Evolutionary conservation across 2,888 invertebrate genomes (phyloP).

Genomic region (Megastigmus dorsalis): DNA sequence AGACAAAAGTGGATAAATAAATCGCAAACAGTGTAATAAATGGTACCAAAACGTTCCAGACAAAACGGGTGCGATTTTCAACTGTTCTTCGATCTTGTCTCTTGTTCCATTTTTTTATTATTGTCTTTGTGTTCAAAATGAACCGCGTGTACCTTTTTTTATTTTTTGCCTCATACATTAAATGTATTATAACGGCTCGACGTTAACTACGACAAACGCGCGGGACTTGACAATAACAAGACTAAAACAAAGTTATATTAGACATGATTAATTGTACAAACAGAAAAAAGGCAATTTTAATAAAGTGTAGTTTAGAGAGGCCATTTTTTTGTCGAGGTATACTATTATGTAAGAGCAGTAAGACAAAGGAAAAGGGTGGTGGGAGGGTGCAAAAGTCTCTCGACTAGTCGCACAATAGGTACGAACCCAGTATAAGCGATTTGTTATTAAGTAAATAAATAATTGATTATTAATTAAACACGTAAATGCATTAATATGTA

Average conservation of each 20-base stretch:
- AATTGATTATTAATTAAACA: slow-evolving; percentile 29
- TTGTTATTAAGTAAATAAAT: slow-evolving; percentile 33
- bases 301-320: no score
- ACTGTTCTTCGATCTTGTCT: slow-evolving; percentile 58
- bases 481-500: slow-evolving; percentile 5
- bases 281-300: no score
- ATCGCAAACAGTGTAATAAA: slow-evolving; percentile 30
- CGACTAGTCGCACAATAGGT: slow-evolving; percentile 54
- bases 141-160: slow-evolving; percentile 5
- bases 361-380: not conserved
- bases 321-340: no score
- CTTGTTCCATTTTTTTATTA: slow-evolving; percentile 14
- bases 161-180: no score
- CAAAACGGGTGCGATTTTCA: slow-evolving; percentile 64
- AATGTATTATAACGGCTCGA: not conserved
- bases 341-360: no score
- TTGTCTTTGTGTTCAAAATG: slow-evolving; percentile 1
- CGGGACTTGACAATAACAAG: slow-evolving; percentile 34
- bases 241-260: slow-evolving; percentile 1
- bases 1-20: slow-evolving; percentile 20
- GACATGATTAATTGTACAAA: slow-evolving; percentile 20
- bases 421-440: slow-evolving; percentile 45
- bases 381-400: not conserved
- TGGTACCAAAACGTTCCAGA: slow-evolving; percentile 60
- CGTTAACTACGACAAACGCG: not conserved